These are phyloP conservation scores for Drosophila lini DNA, from an alignment of 1,140 invertebrate species.

Conservation along the genomic window DNA sequence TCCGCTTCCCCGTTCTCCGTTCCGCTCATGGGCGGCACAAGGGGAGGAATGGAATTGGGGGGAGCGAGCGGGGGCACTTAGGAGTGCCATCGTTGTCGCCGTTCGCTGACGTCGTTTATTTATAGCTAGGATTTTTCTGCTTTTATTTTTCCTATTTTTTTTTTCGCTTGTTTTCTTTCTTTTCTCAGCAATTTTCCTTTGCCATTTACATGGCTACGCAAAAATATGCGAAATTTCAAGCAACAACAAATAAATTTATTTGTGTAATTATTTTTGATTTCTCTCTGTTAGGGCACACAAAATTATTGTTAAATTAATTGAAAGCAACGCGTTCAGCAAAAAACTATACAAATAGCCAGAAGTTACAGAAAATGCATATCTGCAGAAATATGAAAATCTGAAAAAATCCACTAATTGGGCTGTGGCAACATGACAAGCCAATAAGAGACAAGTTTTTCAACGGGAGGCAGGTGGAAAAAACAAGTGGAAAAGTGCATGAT, in stretches of 20 bases:
- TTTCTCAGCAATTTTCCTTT: conserved; percentile 34
- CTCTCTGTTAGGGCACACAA: conserved; percentile 26
- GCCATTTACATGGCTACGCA: conserved; percentile 66
- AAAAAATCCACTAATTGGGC: conserved; percentile 52
- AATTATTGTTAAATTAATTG: conserved; percentile 74
- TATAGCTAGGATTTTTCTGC: conserved; percentile 61
- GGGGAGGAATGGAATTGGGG: background rate
- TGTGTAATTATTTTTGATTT: conserved; percentile 74
- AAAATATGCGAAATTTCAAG: conserved; percentile 64
- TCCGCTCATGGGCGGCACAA: background rate
- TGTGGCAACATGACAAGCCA: conserved; percentile 29
- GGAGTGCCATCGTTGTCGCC: conserved; percentile 63
- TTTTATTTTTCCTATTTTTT: conserved; percentile 55
- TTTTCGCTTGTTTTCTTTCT: conserved; percentile 48
- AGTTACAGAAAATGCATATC: conserved; percentile 20
- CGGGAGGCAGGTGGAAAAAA: conserved; percentile 4
- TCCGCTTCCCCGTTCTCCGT: background rate
- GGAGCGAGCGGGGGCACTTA: conserved; percentile 61
- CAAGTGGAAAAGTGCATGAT: background rate
- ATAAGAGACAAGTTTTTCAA: conserved; percentile 25
- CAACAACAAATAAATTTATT: conserved; percentile 42
- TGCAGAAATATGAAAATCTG: conserved; percentile 14
- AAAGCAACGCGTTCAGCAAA: conserved; percentile 16
- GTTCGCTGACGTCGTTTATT: conserved; percentile 67
- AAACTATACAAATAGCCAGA: conserved; percentile 22